These are phyloP conservation scores for Aphelocoma californica DNA, from an alignment of 2,797 vertebrate species.

Conservation along the genomic window DNA sequence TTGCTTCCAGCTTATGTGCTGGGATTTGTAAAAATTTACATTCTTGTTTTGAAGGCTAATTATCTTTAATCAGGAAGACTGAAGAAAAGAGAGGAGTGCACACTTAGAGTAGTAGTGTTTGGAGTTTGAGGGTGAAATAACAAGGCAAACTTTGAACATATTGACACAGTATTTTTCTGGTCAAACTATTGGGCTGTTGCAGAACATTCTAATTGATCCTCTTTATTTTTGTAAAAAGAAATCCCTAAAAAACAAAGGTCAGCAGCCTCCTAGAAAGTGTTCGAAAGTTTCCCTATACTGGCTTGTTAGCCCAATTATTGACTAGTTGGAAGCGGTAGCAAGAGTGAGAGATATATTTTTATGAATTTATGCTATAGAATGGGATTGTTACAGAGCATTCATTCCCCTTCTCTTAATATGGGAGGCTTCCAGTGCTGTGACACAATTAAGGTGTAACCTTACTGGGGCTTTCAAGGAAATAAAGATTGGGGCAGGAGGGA, in stretches of 20 bases:
- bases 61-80: constrained; percentile 35
- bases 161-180: not conserved
- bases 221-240: constrained; percentile 59
- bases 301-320: not conserved
- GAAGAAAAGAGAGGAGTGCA: not conserved
- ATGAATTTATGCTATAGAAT: constrained; percentile 13
- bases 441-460: not conserved
- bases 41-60: constrained; percentile 57
- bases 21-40: constrained; percentile 39
- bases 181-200: not conserved
- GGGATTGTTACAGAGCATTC: not conserved
- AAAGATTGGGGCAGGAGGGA: not conserved
- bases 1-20: not conserved
- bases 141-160: not conserved
- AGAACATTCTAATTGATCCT: not conserved
- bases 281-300: not conserved
- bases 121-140: constrained; percentile 5
- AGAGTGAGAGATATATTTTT: constrained; percentile 58
- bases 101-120: not conserved
- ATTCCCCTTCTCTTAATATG: not conserved
- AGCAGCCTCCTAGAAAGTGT: not conserved
- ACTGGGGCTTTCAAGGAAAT: not conserved
- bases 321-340: constrained; percentile 8
- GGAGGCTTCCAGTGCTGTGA: not conserved
- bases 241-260: not conserved